A percentile compares a stretch with the other conserved stretches of the same genome.
Conservation (phyloP, 2,113 vertebrate genomes). For the Azemiops feae region DNA sequence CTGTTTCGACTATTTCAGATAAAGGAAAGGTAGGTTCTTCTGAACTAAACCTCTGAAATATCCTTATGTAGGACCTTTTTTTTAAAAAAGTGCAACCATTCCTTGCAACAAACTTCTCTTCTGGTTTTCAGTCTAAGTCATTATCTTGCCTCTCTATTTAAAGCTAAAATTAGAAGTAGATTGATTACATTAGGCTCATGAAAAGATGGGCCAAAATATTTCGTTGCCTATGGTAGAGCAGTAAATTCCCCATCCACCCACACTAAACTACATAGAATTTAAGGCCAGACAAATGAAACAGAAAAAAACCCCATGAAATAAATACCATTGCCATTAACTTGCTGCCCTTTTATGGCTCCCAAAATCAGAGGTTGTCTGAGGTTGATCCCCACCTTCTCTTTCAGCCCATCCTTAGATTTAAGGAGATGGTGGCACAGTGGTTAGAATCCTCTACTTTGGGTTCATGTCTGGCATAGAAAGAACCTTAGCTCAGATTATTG, state of each 20-base stretch:
- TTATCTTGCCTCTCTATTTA: background rate
- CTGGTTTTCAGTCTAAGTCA: background rate
- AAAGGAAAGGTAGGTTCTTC: slow-evolving; percentile 52
- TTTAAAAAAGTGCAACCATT: background rate
- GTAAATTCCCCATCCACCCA: background rate
- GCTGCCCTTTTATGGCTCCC: background rate
- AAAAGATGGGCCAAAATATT: background rate
- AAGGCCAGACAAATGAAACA: background rate
- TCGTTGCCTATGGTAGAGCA: background rate
- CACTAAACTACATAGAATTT: background rate
- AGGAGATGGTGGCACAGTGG: no score
- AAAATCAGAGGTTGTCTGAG: background rate
- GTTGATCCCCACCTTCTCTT: background rate
- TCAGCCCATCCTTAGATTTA: background rate
- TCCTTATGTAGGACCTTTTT: background rate
- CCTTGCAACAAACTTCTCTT: background rate
- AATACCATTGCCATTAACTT: background rate
- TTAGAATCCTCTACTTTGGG: background rate
- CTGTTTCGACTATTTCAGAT: slow-evolving; percentile 54
- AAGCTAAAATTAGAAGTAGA: background rate
- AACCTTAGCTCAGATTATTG: background rate
- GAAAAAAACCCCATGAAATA: background rate
- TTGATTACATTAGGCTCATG: background rate
- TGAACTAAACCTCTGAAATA: background rate
- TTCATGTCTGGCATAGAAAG: background rate